phyloP scores from a whole-genome alignment of 2,888 invertebrate species.

The Desoria tigrina region DNA sequence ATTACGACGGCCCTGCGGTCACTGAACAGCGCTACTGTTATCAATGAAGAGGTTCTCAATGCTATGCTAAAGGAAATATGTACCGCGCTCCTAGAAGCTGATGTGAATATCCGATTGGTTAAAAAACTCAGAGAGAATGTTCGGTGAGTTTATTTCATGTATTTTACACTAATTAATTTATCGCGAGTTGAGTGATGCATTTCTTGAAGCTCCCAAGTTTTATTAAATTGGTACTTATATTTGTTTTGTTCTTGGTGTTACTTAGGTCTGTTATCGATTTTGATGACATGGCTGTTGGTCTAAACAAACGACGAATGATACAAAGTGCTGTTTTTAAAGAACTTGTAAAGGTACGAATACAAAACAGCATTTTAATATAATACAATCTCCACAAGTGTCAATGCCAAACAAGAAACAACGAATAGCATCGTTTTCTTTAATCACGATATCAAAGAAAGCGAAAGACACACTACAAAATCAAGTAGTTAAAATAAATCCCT shows the following conservation, averaged over 20 bases:
- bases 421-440: too few relatives aligned
- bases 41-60: conserved; percentile 98
- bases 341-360: conserved; percentile 76
- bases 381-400: too few relatives aligned
- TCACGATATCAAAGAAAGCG: too few relatives aligned
- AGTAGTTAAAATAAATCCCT: conserved; percentile 17
- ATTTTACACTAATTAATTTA: conserved; percentile 55
- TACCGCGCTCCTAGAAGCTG: conserved; percentile 93
- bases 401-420: too few relatives aligned
- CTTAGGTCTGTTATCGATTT: conserved; percentile 89
- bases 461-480: too few relatives aligned
- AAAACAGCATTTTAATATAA: not conserved
- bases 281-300: conserved; percentile 98
- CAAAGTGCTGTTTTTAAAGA: conserved; percentile 99
- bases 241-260: too few relatives aligned
- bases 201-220: too few relatives aligned
- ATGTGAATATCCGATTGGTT: conserved; percentile 90
- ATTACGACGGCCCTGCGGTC: conserved; percentile 98
- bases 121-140: conserved; percentile 97
- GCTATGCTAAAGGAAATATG: conserved; percentile 99
- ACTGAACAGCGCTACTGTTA: conserved; percentile 95
- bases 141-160: conserved; percentile 56
- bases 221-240: too few relatives aligned
- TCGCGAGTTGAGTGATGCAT: too few relatives aligned
- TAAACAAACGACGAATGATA: conserved; percentile 97